Evolutionary conservation across 1,140 invertebrate genomes (phyloP).

Genomic region (Reticulitermes speratus): DNA sequence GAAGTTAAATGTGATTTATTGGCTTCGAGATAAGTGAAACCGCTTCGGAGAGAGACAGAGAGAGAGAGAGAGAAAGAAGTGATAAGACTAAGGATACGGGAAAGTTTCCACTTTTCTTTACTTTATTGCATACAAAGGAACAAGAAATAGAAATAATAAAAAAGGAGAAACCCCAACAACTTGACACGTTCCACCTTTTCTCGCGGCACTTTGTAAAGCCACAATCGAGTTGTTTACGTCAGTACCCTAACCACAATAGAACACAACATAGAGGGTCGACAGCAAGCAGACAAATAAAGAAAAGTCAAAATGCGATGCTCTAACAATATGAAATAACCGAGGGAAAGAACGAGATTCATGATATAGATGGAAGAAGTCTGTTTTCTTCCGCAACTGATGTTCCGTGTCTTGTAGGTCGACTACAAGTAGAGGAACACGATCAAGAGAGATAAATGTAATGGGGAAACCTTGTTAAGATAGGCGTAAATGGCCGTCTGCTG

Average conservation of each 20-base stretch:
- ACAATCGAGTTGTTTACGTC: background rate
- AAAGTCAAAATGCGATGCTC: too few relatives aligned
- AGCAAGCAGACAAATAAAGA: too few relatives aligned
- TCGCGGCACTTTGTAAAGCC: background rate
- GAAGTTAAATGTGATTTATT: constrained; percentile 11
- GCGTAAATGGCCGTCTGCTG: background rate
- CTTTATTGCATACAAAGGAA: background rate
- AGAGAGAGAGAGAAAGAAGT: background rate
- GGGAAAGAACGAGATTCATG: too few relatives aligned
- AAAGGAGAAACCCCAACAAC: too few relatives aligned
- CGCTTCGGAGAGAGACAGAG: background rate
- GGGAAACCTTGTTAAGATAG: background rate
- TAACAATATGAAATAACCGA: too few relatives aligned
- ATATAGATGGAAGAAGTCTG: background rate
- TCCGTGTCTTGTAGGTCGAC: too few relatives aligned
- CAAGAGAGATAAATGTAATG: constrained; percentile 10
- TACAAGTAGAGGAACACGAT: background rate
- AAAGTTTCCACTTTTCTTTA: background rate
- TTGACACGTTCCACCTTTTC: too few relatives aligned
- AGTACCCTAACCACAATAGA: background rate
- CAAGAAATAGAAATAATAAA: too few relatives aligned
- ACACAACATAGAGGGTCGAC: too few relatives aligned
- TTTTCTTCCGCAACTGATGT: background rate
- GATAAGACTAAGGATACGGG: background rate
- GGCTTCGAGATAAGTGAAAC: background rate